These are phyloP conservation scores for Pedicia rivosa DNA, from an alignment of 2,888 invertebrate genomes.

Conservation along the genomic window DNA sequence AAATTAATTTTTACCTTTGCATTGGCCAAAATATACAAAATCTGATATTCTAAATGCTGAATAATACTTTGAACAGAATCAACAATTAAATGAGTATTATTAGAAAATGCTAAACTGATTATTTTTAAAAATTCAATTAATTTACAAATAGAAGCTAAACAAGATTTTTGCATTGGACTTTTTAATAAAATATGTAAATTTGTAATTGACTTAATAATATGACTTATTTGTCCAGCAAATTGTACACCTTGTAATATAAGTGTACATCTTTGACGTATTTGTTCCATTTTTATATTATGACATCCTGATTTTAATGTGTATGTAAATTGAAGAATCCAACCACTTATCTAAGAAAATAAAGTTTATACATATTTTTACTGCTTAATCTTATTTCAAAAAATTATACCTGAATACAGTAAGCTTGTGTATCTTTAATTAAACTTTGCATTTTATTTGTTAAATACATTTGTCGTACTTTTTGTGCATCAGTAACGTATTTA, in stretches of 20 bases:
- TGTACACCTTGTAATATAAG: slow-evolving; percentile 38
- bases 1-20: slow-evolving; percentile 38
- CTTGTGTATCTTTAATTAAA: slow-evolving; percentile 44
- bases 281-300: slow-evolving; percentile 34
- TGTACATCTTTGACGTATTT: slow-evolving; percentile 34
- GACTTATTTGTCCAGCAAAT: slow-evolving; percentile 47
- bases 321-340: slow-evolving; percentile 47
- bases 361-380: background rate
- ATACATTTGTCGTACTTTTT: slow-evolving; percentile 37
- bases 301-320: slow-evolving; percentile 31
- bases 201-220: slow-evolving; percentile 39
- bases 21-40: slow-evolving; percentile 44
- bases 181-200: slow-evolving; percentile 54
- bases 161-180: slow-evolving; percentile 60
- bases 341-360: slow-evolving; percentile 30
- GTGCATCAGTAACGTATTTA: slow-evolving; percentile 25
- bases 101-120: slow-evolving; percentile 51
- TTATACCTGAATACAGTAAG: slow-evolving; percentile 16
- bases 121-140: slow-evolving; percentile 68
- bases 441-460: slow-evolving; percentile 39
- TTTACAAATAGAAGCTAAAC: slow-evolving; percentile 59
- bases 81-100: slow-evolving; percentile 51
- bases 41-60: slow-evolving; percentile 65
- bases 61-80: slow-evolving; percentile 58
- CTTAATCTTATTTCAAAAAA: background rate